Conservation (phyloP, 2,113 vertebrate genomes). For the Dolichotis patagonum region DNA sequence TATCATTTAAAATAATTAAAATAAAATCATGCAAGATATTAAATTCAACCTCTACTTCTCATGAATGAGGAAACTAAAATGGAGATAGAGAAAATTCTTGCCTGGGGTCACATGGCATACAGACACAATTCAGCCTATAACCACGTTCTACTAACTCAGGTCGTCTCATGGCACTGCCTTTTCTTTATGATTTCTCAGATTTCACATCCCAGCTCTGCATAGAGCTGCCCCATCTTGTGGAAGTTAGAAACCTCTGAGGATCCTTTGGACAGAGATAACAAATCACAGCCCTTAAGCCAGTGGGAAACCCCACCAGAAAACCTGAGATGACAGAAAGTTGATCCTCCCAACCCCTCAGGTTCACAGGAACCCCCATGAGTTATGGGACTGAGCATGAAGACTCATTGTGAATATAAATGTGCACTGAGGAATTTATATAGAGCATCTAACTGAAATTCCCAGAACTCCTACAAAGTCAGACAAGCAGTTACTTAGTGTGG, state of each 20-base stretch:
- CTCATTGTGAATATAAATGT: neutral
- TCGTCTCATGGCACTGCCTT: neutral
- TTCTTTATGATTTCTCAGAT: neutral
- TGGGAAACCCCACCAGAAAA: neutral
- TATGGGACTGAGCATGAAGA: rapidly evolving
- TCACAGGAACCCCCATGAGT: neutral
- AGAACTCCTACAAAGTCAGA: neutral
- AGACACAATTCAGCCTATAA: neutral
- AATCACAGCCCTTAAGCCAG: neutral
- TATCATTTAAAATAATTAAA: neutral
- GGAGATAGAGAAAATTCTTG: neutral
- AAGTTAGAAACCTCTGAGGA: neutral
- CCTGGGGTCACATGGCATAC: neutral
- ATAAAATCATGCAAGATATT: neutral
- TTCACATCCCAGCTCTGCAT: neutral
- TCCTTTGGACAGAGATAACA: neutral
- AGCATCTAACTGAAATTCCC: neutral
- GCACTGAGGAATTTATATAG: neutral
- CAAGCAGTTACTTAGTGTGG: neutral
- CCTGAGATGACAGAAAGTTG: neutral
- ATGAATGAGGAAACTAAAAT: neutral
- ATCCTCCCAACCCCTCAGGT: neutral
- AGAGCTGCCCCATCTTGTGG: neutral
- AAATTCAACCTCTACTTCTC: neutral
- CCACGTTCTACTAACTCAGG: neutral